These are phyloP conservation scores for Caenorhabditis doughertyi DNA, from an alignment of 2,888 invertebrate species.

Conservation along the genomic window DNA sequence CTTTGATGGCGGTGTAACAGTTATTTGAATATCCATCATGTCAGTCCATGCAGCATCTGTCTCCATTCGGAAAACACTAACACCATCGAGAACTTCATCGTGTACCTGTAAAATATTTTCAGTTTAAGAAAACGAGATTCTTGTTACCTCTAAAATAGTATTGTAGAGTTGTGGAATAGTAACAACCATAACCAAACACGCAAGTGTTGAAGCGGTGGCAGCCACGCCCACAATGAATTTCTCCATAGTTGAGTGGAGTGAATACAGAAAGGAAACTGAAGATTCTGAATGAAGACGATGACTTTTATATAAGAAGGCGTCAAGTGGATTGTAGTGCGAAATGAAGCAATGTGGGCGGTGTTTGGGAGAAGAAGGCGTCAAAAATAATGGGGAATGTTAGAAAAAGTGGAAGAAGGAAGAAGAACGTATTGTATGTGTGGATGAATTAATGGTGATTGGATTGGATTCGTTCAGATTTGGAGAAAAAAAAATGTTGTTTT, in stretches of 20 bases:
- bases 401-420: background rate
- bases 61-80: slow-evolving; percentile 77
- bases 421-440: slow-evolving; percentile 38
- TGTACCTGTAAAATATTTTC: slow-evolving; percentile 44
- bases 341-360: slow-evolving; percentile 12
- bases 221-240: slow-evolving; percentile 74
- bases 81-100: slow-evolving; percentile 69
- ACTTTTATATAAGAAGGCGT: slow-evolving; percentile 56
- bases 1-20: slow-evolving; percentile 78
- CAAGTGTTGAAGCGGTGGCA: slow-evolving; percentile 70
- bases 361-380: slow-evolving; percentile 48
- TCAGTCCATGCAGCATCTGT: slow-evolving; percentile 81
- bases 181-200: slow-evolving; percentile 76
- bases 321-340: slow-evolving; percentile 32
- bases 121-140: background rate
- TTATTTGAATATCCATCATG: slow-evolving; percentile 80
- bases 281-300: slow-evolving; percentile 18
- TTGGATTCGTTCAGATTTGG: slow-evolving; percentile 4
- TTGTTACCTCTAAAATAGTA: slow-evolving; percentile 76
- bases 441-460: slow-evolving; percentile 39
- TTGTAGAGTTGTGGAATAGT: slow-evolving; percentile 80
- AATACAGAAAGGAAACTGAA: slow-evolving; percentile 7
- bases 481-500: background rate
- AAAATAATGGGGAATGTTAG: slow-evolving; percentile 23
- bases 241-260: slow-evolving; percentile 61